Base-by-base conservation (phyloP, 2,888 invertebrate species). In the Hirtodrosophila duncani region DNA sequence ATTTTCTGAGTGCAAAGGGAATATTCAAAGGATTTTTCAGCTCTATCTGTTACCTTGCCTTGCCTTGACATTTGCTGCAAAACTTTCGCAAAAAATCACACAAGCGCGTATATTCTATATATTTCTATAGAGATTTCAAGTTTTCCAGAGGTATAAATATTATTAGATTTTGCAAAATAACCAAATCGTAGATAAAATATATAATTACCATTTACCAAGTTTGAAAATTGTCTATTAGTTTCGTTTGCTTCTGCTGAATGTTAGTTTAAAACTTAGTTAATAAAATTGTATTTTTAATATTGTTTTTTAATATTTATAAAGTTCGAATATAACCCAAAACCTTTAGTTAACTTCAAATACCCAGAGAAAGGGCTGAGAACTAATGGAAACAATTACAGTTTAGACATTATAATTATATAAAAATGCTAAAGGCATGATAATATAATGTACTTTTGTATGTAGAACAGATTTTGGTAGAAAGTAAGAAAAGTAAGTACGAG, bases 161-260 rank as follows among this genome's bases (percentile, higher is more conserved):
- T 55, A 58, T 64, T 45, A 52, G 45, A 79, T 71, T 74, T 74
- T 79, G 79, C 79, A 74, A 71, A 60, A 49, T 62, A 74, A 79
- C 74, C 74, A 72, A 72, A 51, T 50, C 42, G 26, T 51, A 63
- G 55, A 43, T 52, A 56, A 51, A 39, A 48, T 41, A 56, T 20
- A n/a, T 48, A 43, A 52, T 24, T 55, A 75, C 81, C 75, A 50
- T 42, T 44, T 55, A 75, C 75, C 75, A 72, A 34, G 24, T 57
- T 49, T 51, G n/a, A n/a, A n/a, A n/a, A n/a, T n/a, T n/a, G n/a
- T n/a, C n/a, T n/a, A n/a, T n/a, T n/a, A n/a, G n/a, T n/a, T n/a
- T n/a, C n/a, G n/a, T n/a, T n/a, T n/a, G n/a, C n/a, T n/a, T n/a
- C n/a, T n/a, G n/a, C n/a, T n/a, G n/a, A n/a, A n/a, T n/a, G n/a